phyloP scores from a whole-genome alignment of 2,113 vertebrate genomes.

The Tinamus guttatus region DNA sequence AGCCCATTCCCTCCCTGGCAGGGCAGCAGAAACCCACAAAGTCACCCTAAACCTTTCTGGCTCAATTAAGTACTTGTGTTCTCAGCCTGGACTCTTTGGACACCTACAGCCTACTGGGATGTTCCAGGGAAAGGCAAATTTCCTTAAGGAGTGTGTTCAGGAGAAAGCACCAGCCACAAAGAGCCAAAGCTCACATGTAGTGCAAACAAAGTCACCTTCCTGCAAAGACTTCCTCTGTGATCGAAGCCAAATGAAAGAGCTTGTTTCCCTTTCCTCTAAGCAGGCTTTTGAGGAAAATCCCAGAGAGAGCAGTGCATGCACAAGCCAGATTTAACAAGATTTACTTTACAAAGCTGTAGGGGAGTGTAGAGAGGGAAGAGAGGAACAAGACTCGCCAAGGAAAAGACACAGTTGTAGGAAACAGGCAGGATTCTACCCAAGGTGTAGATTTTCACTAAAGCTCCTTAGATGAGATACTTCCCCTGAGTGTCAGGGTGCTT shows the following conservation, averaged over 20 bases:
- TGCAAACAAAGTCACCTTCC: conserved; percentile 25
- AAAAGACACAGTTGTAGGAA: not conserved
- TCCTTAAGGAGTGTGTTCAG: not conserved
- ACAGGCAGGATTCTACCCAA: not conserved
- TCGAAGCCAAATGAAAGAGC: not conserved
- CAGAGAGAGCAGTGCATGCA: accelerated
- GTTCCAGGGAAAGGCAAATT: not conserved
- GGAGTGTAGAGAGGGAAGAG: not conserved
- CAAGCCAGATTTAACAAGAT: not conserved
- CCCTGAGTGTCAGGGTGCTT: not conserved
- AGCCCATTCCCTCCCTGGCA: not conserved
- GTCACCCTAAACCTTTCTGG: too few relatives aligned
- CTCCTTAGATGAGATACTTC: not conserved
- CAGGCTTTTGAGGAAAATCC: not conserved
- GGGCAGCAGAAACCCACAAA: not conserved
- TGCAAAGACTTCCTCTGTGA: not conserved
- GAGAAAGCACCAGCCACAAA: not conserved
- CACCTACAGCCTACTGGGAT: not conserved
- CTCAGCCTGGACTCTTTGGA: not conserved
- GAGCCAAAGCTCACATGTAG: accelerated
- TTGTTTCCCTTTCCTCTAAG: not conserved
- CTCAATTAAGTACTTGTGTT: not conserved
- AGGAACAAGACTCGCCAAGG: not conserved
- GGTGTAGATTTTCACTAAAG: not conserved
- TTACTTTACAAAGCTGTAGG: not conserved